Base-by-base conservation (phyloP, 2,888 invertebrate species). In the Matsumyia berberina region DNA sequence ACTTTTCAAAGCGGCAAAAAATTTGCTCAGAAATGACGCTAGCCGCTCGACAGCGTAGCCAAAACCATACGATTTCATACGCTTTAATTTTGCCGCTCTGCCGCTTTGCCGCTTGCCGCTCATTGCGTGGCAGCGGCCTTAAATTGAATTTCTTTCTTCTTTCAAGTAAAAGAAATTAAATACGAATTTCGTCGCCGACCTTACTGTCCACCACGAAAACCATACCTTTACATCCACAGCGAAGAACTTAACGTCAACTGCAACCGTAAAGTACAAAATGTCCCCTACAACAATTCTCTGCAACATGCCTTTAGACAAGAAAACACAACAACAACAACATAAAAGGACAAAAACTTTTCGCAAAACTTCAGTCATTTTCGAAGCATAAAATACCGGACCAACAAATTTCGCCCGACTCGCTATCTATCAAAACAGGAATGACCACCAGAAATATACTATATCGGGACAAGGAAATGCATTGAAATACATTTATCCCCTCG, bases 341-440 rank as follows among this genome's bases (percentile, higher is more conserved):
- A 46, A 11, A 39, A 60, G 3, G 53, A 55, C 46, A n/a, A 70
- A 12, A 58, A 51, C 37, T 64, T 67, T 46, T 49, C 24, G n/a
- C 17, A 24, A 55, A 80, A 80, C 55, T 70, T 77, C 69, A 69
- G 6, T 82, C 76, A 82, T 76, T 76, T 76, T 58, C 70, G 29
- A 82, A 60, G 24, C 64, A 77, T 60, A 33, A 66, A 66, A 55
- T 12, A 58, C 57, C 70, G 44, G 58, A 64, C 57, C 55, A 31
- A 66, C 49, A 51, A 66, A 76, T 58, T 35, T 58, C 2, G 2
- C 24, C 24, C 15, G 19, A 31, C 12, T 44, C 42, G 58, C n/a
- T 12, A 15, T 53, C 19, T 12, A 17, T 31, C 39, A 67, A 42
- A 19, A 31, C 49, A 11, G 1, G 31, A 44, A 60, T 64, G 60